A percentile compares a stretch with the other conserved stretches of the same genome.
These are phyloP conservation scores for Cricetomys ansorgei DNA, from an alignment of 2,113 vertebrate genomes.

Conservation along the genomic window DNA sequence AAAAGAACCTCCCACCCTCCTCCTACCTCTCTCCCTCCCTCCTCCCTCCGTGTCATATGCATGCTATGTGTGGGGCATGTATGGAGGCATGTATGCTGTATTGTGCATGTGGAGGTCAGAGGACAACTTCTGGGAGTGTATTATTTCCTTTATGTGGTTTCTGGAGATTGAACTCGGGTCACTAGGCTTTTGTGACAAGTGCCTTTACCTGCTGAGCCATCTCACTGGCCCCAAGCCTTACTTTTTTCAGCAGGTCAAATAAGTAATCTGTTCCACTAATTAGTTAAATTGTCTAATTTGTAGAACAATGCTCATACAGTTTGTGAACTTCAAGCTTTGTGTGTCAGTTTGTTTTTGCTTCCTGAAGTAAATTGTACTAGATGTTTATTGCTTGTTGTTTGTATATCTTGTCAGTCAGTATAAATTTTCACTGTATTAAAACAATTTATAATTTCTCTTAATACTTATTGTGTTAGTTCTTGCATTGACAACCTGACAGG, in stretches of 20 bases:
- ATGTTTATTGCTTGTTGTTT: background rate
- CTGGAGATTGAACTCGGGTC: background rate
- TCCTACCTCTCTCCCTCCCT: background rate
- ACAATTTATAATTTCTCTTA: background rate
- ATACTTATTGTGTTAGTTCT: background rate
- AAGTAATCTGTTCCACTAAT: background rate
- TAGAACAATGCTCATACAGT: background rate
- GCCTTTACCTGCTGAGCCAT: background rate
- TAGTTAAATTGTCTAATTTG: background rate
- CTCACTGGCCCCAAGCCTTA: background rate
- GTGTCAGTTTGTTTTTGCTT: background rate
- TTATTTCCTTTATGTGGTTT: background rate
- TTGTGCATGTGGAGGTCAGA: background rate
- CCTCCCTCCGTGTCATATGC: background rate
- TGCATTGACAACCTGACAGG: background rate
- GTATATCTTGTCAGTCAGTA: background rate
- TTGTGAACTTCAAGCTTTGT: background rate
- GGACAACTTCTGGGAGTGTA: background rate
- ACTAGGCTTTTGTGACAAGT: background rate
- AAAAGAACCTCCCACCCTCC: background rate
- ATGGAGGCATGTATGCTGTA: background rate
- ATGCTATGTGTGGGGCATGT: background rate
- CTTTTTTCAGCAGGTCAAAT: background rate
- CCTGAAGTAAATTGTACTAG: background rate
- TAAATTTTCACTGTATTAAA: background rate